Evolutionary conservation across 2,888 invertebrate species (phyloP).

Genomic region (Heliconius cydno): DNA sequence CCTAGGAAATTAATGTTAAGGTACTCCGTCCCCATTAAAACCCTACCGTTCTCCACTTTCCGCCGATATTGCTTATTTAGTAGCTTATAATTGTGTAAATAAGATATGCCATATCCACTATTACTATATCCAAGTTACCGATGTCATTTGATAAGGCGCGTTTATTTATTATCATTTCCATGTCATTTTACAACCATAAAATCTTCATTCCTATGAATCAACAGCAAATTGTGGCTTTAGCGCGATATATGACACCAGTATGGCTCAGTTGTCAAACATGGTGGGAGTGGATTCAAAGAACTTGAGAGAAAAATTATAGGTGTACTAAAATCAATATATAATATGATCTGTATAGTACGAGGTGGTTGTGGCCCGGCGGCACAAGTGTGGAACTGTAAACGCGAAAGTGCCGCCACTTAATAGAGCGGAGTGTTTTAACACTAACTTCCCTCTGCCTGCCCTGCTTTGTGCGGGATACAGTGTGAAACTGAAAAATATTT

Average conservation of each 20-base stretch:
- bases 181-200: constrained; percentile 43
- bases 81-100: background rate
- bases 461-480: too few species aligned
- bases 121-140: constrained; percentile 31
- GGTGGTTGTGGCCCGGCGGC: too few species aligned
- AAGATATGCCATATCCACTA: background rate
- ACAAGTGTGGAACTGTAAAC: too few species aligned
- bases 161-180: constrained; percentile 43
- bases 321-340: background rate
- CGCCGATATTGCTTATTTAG: too few species aligned
- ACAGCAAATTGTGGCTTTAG: constrained; percentile 34
- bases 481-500: too few species aligned
- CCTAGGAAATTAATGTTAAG: too few species aligned
- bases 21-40: too few species aligned
- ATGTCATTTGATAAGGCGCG: constrained; percentile 38
- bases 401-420: too few species aligned
- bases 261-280: background rate
- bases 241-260: constrained; percentile 17
- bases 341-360: too few species aligned
- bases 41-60: too few species aligned
- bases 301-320: background rate
- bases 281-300: background rate
- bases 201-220: constrained; percentile 43
- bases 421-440: too few species aligned
- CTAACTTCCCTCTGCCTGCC: too few species aligned